phyloP scores from a whole-genome alignment of 2,113 vertebrate genomes.

The Notarius lentiginosus region DNA sequence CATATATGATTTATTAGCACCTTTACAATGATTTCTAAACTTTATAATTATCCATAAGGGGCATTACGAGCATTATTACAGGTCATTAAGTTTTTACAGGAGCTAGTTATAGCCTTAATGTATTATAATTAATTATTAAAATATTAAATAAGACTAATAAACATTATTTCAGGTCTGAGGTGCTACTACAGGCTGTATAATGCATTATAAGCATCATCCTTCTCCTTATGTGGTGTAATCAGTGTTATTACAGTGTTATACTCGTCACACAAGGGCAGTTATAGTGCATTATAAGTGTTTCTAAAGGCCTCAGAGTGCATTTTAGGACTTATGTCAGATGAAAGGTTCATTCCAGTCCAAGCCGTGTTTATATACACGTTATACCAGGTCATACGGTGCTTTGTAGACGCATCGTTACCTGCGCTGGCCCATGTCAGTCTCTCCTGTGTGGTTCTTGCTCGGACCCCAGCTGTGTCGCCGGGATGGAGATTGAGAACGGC shows the following conservation, averaged over 20 bases:
- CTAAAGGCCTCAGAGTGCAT: neutral
- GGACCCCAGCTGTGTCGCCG: slow-evolving; percentile 92
- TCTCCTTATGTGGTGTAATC: neutral
- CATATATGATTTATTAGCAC: too few species aligned
- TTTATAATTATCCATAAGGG: too few species aligned
- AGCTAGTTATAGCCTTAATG: neutral
- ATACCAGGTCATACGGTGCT: neutral
- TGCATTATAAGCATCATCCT: neutral
- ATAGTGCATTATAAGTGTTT: neutral
- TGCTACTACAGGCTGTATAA: neutral
- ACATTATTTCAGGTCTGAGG: neutral
- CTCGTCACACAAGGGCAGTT: neutral
- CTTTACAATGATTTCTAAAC: too few species aligned
- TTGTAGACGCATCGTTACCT: slow-evolving; percentile 68
- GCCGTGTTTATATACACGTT: neutral
- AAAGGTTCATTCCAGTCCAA: neutral
- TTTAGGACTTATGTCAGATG: neutral
- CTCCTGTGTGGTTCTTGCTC: slow-evolving; percentile 70
- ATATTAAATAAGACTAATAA: too few species aligned
- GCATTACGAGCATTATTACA: neutral
- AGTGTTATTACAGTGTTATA: neutral
- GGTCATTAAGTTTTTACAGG: neutral
- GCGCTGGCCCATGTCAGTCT: slow-evolving; percentile 77
- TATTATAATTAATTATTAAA: neutral
- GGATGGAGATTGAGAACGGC: slow-evolving; percentile 81